Base-by-base conservation (phyloP, 2,797 vertebrate species). In the Amphiprion clarkii region DNA sequence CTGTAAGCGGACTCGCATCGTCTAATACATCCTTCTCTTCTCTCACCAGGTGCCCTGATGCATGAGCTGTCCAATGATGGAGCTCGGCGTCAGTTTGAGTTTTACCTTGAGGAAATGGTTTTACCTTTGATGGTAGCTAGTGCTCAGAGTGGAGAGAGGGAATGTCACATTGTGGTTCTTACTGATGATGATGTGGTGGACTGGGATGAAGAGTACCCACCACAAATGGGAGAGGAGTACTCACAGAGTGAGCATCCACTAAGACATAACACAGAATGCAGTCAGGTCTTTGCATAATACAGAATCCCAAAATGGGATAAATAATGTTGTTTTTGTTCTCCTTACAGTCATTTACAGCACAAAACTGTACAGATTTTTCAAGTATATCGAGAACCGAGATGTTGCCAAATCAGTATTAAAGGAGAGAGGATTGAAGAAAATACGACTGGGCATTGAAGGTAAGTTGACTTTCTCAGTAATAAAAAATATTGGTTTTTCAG, bases 221-320 rank as follows among this genome's bases (percentile, higher is more conserved):
- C 98, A 4, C 98, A 99, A 88, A 99, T 99, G 98, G 98, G 98
- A 85, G 98, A 99, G 74, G 98, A 99, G 61, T 99, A 99, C 94
- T 99, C 98, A 49, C 98, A 99, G 89, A 99, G 98, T 99, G 90
- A 95, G 96, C 87, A 31, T 14, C 40, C n/a, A 33, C 4, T 13
- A 4, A 17, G 27, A 25, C 8, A 65, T 2, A 42, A 27, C 6
- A 2, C 19, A 17, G 2, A 66, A 21, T 10, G 11, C 23, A n/a
- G 36, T 29, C 12, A 33, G 4, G 36, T 55, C n/a, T 58, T 1
- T 23, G 4, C 21, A n/a, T 42, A 27, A 33, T 39, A 57, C 14
- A 0, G 29, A 48, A 9, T 33, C 72, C 0, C n/a, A 14, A 42
- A 23, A 2, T 54, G 19, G 62, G 3, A 21, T 44, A 19, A 52